Base-by-base conservation (phyloP, 1,140 invertebrate species). In the Calephelis virginiensis region DNA sequence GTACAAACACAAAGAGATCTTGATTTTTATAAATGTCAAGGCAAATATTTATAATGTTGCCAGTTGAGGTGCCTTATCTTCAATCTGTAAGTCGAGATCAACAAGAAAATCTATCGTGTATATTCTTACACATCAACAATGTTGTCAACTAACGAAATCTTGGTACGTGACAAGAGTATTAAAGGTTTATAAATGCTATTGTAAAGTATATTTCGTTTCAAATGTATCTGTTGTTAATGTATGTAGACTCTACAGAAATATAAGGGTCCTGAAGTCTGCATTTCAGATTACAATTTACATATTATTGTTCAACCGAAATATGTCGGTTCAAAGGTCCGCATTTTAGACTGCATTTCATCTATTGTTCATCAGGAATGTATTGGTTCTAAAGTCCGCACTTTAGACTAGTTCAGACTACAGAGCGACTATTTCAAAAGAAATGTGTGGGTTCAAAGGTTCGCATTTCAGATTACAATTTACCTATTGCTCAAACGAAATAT, bases 41-140 rank as follows among this genome's bases (percentile, higher is more conserved):
- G 53, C 37, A 53, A 61, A 67, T 40, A 38, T 40, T 63, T 40
- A 63, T 53, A 63, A 67, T 56, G 49, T 62, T 43, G 47, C 61
- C 50, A 63, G 47, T 68, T 63, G 56, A 53, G 53, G 75, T 66
- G 67, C 61, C 72, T 82, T 79, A 83, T 84, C 81, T 77, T 48
- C 28, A 66, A 85, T 85, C 81, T 76, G 53, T 59, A 68, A 69
- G 64, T 64, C 67, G 68, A 81, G 74, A 81, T 81, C 78, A 75
- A 77, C 75, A 78, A 73, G 82, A 82, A 85, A 84, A 88, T 82
- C 76, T 74, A 77, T 72, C 71, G 72, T 74, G 70, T 38, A 63
- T 66, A 72, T 67, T 72, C 53, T 67, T 61, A 68, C 61, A 70
- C 68, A 71, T 75, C 49, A 82, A 83, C 77, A 80, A 79, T 78